Evolutionary conservation across 1,140 invertebrate species (phyloP), one percentile per base, ranked within the genome.

Genomic region (Cepaea nemoralis): DNA sequence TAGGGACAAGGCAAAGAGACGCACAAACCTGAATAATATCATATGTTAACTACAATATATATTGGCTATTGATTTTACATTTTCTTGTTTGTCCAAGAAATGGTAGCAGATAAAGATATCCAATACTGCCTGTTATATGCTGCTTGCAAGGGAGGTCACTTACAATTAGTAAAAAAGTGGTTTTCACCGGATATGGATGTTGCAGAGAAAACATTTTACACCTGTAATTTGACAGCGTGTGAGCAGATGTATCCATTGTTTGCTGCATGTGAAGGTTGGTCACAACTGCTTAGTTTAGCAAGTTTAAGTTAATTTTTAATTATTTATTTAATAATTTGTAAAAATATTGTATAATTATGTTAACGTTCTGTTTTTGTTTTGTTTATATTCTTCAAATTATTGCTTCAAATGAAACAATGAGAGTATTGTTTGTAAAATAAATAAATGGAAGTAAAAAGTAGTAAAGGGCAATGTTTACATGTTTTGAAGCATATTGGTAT

Each of bases 181-280:
- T 71, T 39, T 71, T 8, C 37, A 71, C 40, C 37, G 6, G 37
- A 37, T 6, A 45, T 37, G 31, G 31, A 45, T 40, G 40, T 40
- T 24, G 6, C 22, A 71, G n/a, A 39, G 31, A 71, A 71, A n/a
- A 40, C 10, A 14, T 8, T 40, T 19, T 45, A 5, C 22, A n/a
- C 19, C 14, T 39, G 2, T 10, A 10, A 71, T 71, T 22, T 71
- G 40, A 71, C 1, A 14, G 5, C 19, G 1, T 63, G 59, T 63
- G 59, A 63, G 37, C 24, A 71, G 14, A 45, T 6, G 40, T 71
- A 71, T 71, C 69, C 37, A n/a, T 71, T 71, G n/a, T 45, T 8
- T 40, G 40, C 69, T 40, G 40, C 40, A 40, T 71, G 40, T 40
- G 19, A 71, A 71, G 40, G 59, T 63, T 6, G 22, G 27, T 63